Percentiles rank a stretch among this genome's conserved stretches.
These are phyloP conservation scores for Seladonia tumulorum DNA, from an alignment of 2,888 invertebrate genomes.

Conservation along the genomic window DNA sequence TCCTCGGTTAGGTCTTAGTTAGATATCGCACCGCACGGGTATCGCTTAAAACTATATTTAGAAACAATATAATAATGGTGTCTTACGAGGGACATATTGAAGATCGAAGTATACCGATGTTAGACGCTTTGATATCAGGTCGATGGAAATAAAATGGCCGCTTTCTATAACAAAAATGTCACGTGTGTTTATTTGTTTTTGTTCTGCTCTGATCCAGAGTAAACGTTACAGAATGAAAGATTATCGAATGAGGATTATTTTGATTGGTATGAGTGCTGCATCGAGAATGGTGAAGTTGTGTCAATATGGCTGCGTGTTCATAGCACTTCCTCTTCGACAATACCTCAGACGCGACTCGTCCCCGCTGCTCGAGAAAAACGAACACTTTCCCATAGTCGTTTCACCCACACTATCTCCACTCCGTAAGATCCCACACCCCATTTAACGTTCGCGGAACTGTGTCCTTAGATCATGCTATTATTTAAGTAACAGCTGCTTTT, in stretches of 20 bases:
- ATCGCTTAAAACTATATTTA: conserved; percentile 10
- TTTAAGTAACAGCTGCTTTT: not conserved
- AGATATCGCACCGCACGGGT: not conserved
- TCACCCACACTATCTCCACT: not conserved
- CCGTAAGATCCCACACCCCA: not conserved
- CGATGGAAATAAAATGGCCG: conserved; percentile 12
- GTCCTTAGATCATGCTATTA: not conserved
- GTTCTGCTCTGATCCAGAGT: not conserved
- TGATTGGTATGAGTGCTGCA: not conserved
- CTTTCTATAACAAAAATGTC: conserved; percentile 10
- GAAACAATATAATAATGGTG: conserved; percentile 30
- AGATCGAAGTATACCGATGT: not conserved
- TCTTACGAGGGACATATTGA: conserved; percentile 12
- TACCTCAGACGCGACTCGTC: not conserved
- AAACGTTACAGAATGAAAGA: not conserved
- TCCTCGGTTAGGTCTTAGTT: not conserved
- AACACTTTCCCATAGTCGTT: not conserved
- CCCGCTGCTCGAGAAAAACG: not conserved
- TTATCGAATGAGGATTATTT: not conserved
- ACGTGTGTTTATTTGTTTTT: not conserved
- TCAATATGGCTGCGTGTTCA: not conserved
- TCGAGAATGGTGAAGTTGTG: not conserved
- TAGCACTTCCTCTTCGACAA: not conserved
- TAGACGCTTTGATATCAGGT: conserved; percentile 11
- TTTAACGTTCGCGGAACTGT: not conserved